Percentiles rank a stretch among this genome's conserved stretches.
These are phyloP conservation scores for Colistium nudipinnis DNA, from an alignment of 2,113 vertebrate species.

Conservation along the genomic window DNA sequence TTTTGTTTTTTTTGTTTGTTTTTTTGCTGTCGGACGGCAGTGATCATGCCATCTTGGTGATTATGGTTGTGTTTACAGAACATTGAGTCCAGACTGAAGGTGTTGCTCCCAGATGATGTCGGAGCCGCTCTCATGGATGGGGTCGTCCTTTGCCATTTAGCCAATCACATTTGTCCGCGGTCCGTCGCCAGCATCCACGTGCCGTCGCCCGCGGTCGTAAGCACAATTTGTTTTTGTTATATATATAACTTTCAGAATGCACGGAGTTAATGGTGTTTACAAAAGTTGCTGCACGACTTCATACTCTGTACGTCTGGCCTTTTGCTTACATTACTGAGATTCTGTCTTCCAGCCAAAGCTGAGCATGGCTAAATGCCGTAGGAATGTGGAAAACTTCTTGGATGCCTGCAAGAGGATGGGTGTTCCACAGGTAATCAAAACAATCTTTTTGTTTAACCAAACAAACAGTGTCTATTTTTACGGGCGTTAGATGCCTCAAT, in stretches of 20 bases:
- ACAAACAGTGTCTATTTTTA: too few relatives aligned
- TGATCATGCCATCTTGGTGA: too few relatives aligned
- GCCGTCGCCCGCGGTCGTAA: slow-evolving; percentile 98
- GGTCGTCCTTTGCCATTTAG: slow-evolving; percentile 96
- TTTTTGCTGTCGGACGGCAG: too few relatives aligned
- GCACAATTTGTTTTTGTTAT: slow-evolving; percentile 23
- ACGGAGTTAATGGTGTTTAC: too few relatives aligned
- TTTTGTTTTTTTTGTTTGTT: too few relatives aligned
- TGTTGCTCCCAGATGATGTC: slow-evolving; percentile 96
- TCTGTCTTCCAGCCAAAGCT: slow-evolving; percentile 90
- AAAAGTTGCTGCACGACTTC: too few relatives aligned
- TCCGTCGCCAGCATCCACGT: slow-evolving; percentile 98
- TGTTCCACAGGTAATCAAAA: slow-evolving; percentile 89
- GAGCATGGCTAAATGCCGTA: slow-evolving; percentile 98
- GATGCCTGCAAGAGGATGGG: slow-evolving; percentile 98
- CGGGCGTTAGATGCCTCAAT: too few relatives aligned
- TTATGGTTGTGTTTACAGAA: slow-evolving; percentile 81
- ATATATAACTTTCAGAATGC: neutral
- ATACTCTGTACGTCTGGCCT: neutral
- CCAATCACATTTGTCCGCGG: slow-evolving; percentile 97
- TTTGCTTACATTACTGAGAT: slow-evolving; percentile 9
- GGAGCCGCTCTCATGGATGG: slow-evolving; percentile 97
- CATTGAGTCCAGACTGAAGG: slow-evolving; percentile 94
- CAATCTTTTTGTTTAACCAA: too few relatives aligned
- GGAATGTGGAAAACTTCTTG: slow-evolving; percentile 98